Evolutionary conservation across 1,140 invertebrate species (phyloP).

Genomic region (Teleopsis dalmanni): DNA sequence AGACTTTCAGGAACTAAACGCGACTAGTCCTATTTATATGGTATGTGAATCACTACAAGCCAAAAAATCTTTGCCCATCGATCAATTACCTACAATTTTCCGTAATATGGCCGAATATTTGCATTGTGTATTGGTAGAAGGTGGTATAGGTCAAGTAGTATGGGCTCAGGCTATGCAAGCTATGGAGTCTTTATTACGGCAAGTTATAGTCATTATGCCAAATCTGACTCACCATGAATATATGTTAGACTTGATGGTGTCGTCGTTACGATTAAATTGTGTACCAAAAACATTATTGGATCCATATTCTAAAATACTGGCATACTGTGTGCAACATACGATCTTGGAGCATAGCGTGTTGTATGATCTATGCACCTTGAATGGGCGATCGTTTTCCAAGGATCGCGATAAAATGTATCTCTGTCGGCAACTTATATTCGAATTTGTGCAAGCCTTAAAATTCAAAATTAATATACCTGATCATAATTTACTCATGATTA

Average conservation of each 20-base stretch:
- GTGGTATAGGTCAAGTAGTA: slow-evolving; percentile 57
- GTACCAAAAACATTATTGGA: slow-evolving; percentile 67
- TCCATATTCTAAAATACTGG: slow-evolving; percentile 91
- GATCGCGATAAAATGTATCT: slow-evolving; percentile 91
- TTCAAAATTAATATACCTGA: slow-evolving; percentile 92
- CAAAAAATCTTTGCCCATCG: slow-evolving; percentile 76
- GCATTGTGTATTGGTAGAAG: slow-evolving; percentile 83
- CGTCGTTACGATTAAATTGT: slow-evolving; percentile 76
- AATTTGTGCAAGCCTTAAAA: slow-evolving; percentile 90
- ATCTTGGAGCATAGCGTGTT: slow-evolving; percentile 76
- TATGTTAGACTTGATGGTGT: slow-evolving; percentile 76
- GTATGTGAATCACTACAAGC: slow-evolving; percentile 86
- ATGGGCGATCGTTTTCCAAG: slow-evolving; percentile 77
- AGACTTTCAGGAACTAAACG: slow-evolving; percentile 96
- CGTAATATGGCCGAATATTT: slow-evolving; percentile 89
- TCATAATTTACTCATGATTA: slow-evolving; percentile 84
- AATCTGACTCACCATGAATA: slow-evolving; percentile 67
- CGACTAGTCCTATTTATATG: slow-evolving; percentile 84
- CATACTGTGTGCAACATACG: slow-evolving; percentile 82
- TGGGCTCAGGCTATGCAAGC: slow-evolving; percentile 78
- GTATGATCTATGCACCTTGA: slow-evolving; percentile 82
- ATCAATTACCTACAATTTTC: slow-evolving; percentile 65
- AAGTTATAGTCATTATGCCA: slow-evolving; percentile 65
- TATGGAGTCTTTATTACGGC: slow-evolving; percentile 78
- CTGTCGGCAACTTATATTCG: slow-evolving; percentile 83